Conservation (phyloP, 2,888 invertebrate genomes). For the Blastobasis adustella region DNA sequence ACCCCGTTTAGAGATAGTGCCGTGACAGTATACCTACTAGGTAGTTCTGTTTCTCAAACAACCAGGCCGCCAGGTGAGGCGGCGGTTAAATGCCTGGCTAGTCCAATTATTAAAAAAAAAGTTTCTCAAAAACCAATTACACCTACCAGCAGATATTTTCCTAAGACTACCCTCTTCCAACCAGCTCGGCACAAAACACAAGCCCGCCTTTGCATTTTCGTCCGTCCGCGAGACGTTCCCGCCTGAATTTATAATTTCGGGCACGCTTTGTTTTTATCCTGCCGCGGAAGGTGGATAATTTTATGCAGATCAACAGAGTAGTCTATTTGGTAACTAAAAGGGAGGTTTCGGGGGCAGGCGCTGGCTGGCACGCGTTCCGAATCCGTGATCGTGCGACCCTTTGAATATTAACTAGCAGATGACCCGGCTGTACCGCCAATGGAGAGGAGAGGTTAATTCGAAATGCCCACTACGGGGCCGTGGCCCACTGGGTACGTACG, state of each 20-base stretch:
- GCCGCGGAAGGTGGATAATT: conserved; percentile 6
- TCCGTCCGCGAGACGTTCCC: neutral
- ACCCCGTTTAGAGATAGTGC: too few species aligned
- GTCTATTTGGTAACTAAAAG: conserved; percentile 40
- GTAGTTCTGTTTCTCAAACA: too few species aligned
- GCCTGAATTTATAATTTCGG: conserved; percentile 6
- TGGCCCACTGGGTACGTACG: neutral
- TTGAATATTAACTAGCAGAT: conserved; percentile 70
- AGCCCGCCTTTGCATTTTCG: too few species aligned
- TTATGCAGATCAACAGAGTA: conserved; percentile 23
- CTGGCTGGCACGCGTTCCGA: conserved; percentile 47
- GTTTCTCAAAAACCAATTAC: too few species aligned
- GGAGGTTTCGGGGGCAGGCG: conserved; percentile 32
- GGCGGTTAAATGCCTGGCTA: too few species aligned
- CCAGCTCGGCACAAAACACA: too few species aligned
- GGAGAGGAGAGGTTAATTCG: conserved; percentile 46
- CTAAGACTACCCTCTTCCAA: too few species aligned
- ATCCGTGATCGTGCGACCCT: conserved; percentile 62
- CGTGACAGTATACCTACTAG: too few species aligned
- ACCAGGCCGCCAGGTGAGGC: too few species aligned
- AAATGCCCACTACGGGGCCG: conserved; percentile 36
- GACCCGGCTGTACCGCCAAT: conserved; percentile 53
- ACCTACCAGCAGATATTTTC: too few species aligned
- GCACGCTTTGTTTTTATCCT: conserved; percentile 11
- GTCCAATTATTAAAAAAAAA: too few species aligned